A percentile compares a stretch with the other conserved stretches of the same genome.
phyloP scores from a whole-genome alignment of 2,113 vertebrate genomes.

The Solenodon paradoxus region DNA sequence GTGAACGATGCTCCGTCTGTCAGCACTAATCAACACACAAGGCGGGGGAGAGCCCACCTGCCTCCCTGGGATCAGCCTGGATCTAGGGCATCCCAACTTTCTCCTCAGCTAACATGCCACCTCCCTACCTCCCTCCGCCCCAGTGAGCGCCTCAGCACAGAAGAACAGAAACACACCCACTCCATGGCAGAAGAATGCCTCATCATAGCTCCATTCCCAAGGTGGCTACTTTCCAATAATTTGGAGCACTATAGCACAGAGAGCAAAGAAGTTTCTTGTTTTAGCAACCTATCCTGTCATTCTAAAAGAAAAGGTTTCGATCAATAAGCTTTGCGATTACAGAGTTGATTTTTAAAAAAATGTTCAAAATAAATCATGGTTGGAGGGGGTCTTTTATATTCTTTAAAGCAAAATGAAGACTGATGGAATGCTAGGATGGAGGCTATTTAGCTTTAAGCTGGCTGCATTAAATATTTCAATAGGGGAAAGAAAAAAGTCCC shows the following conservation, averaged over 20 bases:
- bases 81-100: slow-evolving; percentile 23
- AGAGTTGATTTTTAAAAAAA: slow-evolving; percentile 1
- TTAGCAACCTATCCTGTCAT: neutral
- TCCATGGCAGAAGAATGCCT: neutral
- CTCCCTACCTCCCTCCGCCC: neutral
- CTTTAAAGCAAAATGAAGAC: slow-evolving; percentile 30
- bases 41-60: slow-evolving; percentile 63
- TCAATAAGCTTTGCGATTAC: neutral
- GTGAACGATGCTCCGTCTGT: slow-evolving; percentile 77
- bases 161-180: neutral
- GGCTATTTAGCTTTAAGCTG: slow-evolving; percentile 1
- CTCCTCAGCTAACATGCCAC: neutral
- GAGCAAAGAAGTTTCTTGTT: neutral
- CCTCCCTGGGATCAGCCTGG: slow-evolving; percentile 58
- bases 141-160: neutral
- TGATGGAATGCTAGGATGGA: neutral
- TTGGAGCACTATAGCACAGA: neutral
- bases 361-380: slow-evolving; percentile 52
- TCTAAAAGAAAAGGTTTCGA: neutral
- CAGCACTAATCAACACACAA: slow-evolving; percentile 75
- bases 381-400: neutral
- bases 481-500: slow-evolving; percentile 37
- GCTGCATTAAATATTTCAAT: slow-evolving; percentile 61
- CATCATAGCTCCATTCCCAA: neutral
- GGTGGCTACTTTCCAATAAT: neutral